Conservation (phyloP, 2,888 invertebrate genomes). For the Dichetophora obliterata region DNA sequence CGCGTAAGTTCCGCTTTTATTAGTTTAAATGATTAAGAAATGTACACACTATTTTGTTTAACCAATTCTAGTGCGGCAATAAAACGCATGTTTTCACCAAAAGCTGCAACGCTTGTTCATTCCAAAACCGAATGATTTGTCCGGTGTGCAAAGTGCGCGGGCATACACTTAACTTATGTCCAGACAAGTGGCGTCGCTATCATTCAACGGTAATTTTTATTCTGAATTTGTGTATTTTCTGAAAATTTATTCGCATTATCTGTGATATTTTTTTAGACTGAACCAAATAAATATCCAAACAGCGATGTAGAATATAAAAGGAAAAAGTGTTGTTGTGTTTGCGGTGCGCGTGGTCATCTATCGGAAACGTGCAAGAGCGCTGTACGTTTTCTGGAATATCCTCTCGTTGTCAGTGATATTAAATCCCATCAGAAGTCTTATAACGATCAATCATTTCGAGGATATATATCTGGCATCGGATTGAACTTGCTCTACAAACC, state of each 20-base stretch:
- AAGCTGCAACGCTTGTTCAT: slow-evolving; percentile 75
- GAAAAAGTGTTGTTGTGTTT: slow-evolving; percentile 73
- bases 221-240: too few relatives aligned
- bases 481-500: slow-evolving; percentile 58
- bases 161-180: slow-evolving; percentile 75
- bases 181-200: slow-evolving; percentile 82
- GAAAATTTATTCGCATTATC: background rate
- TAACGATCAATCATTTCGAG: slow-evolving; percentile 54
- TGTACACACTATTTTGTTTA: slow-evolving; percentile 12
- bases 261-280: slow-evolving; percentile 68
- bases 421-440: slow-evolving; percentile 66
- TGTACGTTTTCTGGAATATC: slow-evolving; percentile 63
- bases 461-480: slow-evolving; percentile 49
- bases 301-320: slow-evolving; percentile 57
- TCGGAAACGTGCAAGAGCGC: slow-evolving; percentile 64
- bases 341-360: slow-evolving; percentile 72
- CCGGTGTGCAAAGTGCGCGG: slow-evolving; percentile 76
- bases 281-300: slow-evolving; percentile 67
- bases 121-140: slow-evolving; percentile 70
- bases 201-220: slow-evolving; percentile 75
- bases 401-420: slow-evolving; percentile 53
- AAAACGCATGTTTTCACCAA: slow-evolving; percentile 73
- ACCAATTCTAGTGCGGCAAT: slow-evolving; percentile 76
- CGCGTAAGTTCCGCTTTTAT: slow-evolving; percentile 72
- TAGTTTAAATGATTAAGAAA: background rate